Conservation (phyloP, 2,113 vertebrate species). For the Polypterus bichir region DNA sequence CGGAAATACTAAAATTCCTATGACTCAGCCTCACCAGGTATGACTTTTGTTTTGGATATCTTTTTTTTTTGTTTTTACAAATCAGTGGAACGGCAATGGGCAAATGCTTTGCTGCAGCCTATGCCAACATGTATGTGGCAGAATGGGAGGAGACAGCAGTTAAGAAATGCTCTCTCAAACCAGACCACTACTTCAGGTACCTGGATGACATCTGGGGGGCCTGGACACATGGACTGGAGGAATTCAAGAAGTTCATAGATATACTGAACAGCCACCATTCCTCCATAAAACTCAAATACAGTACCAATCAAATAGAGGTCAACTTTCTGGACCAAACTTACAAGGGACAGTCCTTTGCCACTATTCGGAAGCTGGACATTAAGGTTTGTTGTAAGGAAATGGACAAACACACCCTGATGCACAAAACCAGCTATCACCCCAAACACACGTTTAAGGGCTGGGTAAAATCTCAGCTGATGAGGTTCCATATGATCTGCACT, state of each 20-base stretch:
- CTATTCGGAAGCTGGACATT: no score
- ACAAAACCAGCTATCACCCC: no score
- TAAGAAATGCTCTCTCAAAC: background rate
- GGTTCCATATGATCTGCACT: no score
- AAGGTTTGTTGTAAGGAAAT: no score
- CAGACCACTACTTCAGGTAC: constrained; percentile 3
- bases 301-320: background rate
- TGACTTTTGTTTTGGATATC: constrained; percentile 2
- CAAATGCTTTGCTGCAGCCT: constrained; percentile 9
- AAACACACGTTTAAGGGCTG: no score
- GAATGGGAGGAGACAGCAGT: constrained; percentile 5
- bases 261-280: background rate
- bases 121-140: constrained; percentile 12
- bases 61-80: no score
- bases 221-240: background rate
- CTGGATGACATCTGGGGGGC: constrained; percentile 14
- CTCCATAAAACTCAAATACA: background rate
- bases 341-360: background rate
- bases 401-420: no score
- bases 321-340: constrained; percentile 7
- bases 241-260: background rate
- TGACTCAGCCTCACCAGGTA: background rate
- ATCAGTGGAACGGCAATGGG: constrained; percentile 4
- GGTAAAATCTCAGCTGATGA: no score
- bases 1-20: background rate